Conservation (phyloP, 2,888 invertebrate genomes). For the Oscheius onirici region DNA sequence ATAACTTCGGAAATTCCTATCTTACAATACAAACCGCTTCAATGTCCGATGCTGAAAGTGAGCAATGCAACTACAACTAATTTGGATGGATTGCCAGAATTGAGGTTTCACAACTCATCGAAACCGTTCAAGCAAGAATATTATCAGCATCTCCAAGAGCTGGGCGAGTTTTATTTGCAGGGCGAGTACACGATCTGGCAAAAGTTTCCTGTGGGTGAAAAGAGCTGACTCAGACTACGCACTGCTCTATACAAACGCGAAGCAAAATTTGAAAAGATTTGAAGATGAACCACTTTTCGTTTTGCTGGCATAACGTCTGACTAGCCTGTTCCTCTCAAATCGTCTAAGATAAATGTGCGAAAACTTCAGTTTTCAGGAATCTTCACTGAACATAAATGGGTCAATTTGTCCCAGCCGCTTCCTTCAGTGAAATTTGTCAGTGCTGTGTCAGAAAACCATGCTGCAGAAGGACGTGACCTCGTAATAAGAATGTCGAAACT, state of each 20-base stretch:
- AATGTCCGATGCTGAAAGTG: background rate
- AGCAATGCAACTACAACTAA: background rate
- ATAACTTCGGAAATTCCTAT: background rate
- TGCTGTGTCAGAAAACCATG: constrained; percentile 14
- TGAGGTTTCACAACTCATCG: constrained; percentile 3
- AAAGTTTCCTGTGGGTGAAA: too few relatives aligned
- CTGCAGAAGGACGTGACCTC: background rate
- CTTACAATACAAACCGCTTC: background rate
- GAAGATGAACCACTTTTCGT: too few relatives aligned
- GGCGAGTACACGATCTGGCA: too few relatives aligned
- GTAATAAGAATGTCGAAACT: background rate
- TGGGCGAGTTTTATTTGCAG: background rate
- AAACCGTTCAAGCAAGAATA: background rate
- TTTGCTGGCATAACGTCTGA: too few relatives aligned
- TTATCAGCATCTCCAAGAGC: background rate
- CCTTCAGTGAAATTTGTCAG: background rate
- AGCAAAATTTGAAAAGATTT: too few relatives aligned
- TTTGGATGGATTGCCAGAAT: background rate
- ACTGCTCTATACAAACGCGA: too few relatives aligned
- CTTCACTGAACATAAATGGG: background rate
- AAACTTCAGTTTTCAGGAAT: background rate
- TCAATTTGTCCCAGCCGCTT: background rate
- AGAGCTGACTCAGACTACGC: too few relatives aligned
- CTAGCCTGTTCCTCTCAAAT: too few relatives aligned
- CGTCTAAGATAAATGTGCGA: too few relatives aligned